Evolutionary conservation across 2,888 invertebrate species (phyloP).

Genomic region (Orchestes rusci): DNA sequence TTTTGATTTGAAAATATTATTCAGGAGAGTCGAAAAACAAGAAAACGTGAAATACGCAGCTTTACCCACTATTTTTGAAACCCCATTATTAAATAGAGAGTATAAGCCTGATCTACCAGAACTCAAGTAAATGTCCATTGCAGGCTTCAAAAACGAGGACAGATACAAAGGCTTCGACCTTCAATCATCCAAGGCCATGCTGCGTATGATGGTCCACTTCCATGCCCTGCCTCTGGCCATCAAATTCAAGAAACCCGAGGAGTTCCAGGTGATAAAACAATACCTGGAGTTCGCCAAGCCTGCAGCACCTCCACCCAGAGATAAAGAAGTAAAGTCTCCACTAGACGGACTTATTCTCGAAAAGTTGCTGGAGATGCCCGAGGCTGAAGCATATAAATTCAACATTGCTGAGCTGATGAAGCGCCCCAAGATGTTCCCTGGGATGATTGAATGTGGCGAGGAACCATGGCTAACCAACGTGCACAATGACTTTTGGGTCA

Average conservation of each 20-base stretch:
- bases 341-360: neutral
- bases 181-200: constrained; percentile 13
- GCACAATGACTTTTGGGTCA: constrained; percentile 16
- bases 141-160: constrained; percentile 19
- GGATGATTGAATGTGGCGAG: no score
- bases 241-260: constrained; percentile 16
- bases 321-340: neutral
- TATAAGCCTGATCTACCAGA: no score
- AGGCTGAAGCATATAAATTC: neutral
- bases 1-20: no score
- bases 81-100: no score
- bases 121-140: no score
- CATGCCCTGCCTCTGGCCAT: constrained; percentile 17
- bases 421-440: neutral
- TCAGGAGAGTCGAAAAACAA: no score
- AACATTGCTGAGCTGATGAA: neutral
- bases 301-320: neutral
- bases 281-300: constrained; percentile 4
- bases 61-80: no score
- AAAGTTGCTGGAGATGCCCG: constrained; percentile 1
- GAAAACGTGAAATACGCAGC: no score
- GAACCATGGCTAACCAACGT: constrained; percentile 14
- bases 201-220: constrained; percentile 14
- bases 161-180: constrained; percentile 18
- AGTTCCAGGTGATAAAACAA: constrained; percentile 3